Evolutionary conservation across 2,797 vertebrate species (phyloP), one percentile per base, ranked within the genome.

Genomic region (Amblyopsis hoosieri): DNA sequence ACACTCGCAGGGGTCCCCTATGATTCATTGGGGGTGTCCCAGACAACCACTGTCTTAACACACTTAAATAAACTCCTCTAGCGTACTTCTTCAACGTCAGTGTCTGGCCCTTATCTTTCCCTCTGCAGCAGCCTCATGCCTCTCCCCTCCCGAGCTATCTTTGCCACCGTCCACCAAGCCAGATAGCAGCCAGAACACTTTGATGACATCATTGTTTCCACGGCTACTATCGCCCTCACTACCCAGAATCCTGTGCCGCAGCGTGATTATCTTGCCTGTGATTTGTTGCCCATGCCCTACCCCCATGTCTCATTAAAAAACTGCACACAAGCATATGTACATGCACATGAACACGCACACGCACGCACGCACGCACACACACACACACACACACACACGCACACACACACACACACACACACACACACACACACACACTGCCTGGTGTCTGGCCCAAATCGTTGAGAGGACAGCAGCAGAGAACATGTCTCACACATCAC

Each of bases 141-240:
- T 74, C 49, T 62, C 51, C 62, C 29, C 19, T 12, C 7, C 8
- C 57, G 19, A 67, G 54, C 69, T 63, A 51, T 63, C 62, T 59
- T 54, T 37, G 53, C 76, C 74, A 77, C 63, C 67, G 67, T 82
- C 50, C 58, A 64, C 74, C 23, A 79, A 76, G 69, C 61, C 60
- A 81, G 66, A 77, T 73, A 71, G 55, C 60, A 55, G 66, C 62
- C 53, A 58, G 64, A 71, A 74, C 12, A 57, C 33, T 62, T 64
- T n/a, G 31, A 82, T 87, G 84, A 87, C 80, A 85, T 91, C 82
- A 90, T 69, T 77, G 76, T 89, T 86, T 89, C 82, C 88, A 86
- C 71, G 76, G 69, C 71, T 82, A 77, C 83, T 78, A 87, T 90
- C 75, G 9, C 67, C 66, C 75, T 72, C 68, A 68, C 87, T 84